phyloP scores from a whole-genome alignment of 2,888 invertebrate species.

The Acleris sparsana region DNA sequence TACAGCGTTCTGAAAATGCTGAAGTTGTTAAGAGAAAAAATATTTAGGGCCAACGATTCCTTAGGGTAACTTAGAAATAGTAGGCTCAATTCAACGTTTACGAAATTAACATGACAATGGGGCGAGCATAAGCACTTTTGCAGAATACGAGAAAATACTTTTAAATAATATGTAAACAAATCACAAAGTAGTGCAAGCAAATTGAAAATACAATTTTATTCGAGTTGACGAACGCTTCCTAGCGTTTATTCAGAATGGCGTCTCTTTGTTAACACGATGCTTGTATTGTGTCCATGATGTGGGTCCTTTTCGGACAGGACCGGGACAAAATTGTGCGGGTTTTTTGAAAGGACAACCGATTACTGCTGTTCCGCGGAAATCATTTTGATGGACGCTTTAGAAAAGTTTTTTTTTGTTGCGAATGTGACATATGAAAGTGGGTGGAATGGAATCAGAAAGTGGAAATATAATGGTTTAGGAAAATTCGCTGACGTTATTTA shows the following conservation, averaged over 20 bases:
- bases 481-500: conserved; percentile 10
- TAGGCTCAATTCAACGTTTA: too few species aligned
- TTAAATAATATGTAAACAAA: too few species aligned
- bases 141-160: too few species aligned
- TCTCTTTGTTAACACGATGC: conserved; percentile 53
- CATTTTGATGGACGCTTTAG: conserved; percentile 73
- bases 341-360: conserved; percentile 71
- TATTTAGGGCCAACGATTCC: too few species aligned
- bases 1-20: too few species aligned
- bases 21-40: too few species aligned
- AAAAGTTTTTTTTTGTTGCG: conserved; percentile 60
- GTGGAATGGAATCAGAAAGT: conserved; percentile 37
- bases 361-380: conserved; percentile 71
- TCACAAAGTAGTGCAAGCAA: conserved; percentile 5
- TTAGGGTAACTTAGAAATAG: too few species aligned
- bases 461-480: conserved; percentile 23
- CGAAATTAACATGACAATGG: too few species aligned
- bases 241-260: conserved; percentile 61
- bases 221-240: conserved; percentile 64
- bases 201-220: conserved; percentile 55
- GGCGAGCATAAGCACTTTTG: neutral
- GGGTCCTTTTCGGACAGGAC: conserved; percentile 63
- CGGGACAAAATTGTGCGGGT: conserved; percentile 61
- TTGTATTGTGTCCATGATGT: conserved; percentile 74
- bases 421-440: conserved; percentile 53